These are phyloP conservation scores for Acipenser oxyrinchus DNA, from an alignment of 2,797 vertebrate species.

Conservation along the genomic window DNA sequence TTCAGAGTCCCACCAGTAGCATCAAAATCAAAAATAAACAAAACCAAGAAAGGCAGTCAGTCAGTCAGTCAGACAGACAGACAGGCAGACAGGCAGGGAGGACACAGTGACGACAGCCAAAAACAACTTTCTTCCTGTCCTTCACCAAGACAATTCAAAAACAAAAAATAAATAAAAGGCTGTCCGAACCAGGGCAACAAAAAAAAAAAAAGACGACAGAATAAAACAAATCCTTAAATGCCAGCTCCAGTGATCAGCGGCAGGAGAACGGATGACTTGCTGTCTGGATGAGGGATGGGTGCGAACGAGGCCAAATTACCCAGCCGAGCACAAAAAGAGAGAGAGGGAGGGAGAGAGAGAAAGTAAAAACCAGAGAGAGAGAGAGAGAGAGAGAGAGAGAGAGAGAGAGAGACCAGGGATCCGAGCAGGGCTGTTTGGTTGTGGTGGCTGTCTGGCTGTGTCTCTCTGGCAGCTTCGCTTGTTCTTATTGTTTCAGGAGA, in stretches of 20 bases:
- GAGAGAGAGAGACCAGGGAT: constrained; percentile 45
- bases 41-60: neutral
- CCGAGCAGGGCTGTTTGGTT: constrained; percentile 48
- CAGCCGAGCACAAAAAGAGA: constrained; percentile 24
- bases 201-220: neutral
- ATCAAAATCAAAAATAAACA: neutral
- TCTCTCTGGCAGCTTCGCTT: neutral
- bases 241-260: neutral
- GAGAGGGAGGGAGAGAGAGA: constrained; percentile 2
- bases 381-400: no score
- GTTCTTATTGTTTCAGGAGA: constrained; percentile 48
- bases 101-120: neutral
- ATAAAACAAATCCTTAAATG: neutral
- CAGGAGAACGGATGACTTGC: neutral
- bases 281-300: neutral
- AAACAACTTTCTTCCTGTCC: neutral
- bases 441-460: neutral
- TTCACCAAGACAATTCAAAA: neutral
- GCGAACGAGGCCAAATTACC: constrained; percentile 12
- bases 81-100: neutral
- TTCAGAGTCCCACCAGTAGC: neutral
- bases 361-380: constrained; percentile 35
- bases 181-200: neutral
- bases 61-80: neutral
- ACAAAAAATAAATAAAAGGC: neutral